Evolutionary conservation across 2,797 vertebrate species (phyloP).

Genomic region (Cephalopachus bancanus): DNA sequence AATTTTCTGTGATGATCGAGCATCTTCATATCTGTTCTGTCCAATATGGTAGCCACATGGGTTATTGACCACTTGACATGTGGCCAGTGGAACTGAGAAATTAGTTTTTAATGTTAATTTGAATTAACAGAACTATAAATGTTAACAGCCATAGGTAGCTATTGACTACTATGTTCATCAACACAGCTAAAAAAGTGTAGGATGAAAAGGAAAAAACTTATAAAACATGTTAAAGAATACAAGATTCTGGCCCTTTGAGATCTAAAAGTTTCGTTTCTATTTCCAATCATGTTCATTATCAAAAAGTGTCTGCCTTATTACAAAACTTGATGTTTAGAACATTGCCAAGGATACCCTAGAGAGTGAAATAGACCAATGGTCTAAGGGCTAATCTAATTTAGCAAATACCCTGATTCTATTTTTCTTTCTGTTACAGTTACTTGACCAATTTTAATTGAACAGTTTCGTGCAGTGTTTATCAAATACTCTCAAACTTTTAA

Average conservation of each 20-base stretch:
- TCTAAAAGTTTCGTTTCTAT: accelerated
- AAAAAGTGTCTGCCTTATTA: neutral
- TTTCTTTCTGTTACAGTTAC: neutral
- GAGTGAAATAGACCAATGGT: neutral
- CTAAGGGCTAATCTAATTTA: accelerated
- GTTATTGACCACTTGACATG: accelerated
- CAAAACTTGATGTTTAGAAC: neutral
- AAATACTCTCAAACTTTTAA: neutral
- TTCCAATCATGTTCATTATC: neutral
- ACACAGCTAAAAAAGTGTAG: neutral
- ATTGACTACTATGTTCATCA: accelerated
- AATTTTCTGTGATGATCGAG: accelerated
- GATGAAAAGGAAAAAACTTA: too few species aligned
- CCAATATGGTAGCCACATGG: accelerated
- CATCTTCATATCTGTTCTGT: accelerated
- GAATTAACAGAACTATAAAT: too few species aligned
- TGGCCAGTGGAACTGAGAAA: neutral
- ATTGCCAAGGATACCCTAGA: neutral
- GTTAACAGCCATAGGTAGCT: neutral
- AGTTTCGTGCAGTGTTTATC: neutral
- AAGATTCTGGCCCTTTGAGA: neutral
- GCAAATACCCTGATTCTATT: neutral
- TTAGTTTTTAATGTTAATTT: too few species aligned
- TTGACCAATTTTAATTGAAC: conserved; percentile 61
- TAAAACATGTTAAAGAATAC: neutral